A percentile compares a stretch with the other conserved stretches of the same genome.
These are phyloP conservation scores for Galemys pyrenaicus DNA, from an alignment of 2,113 vertebrate genomes.

Conservation along the genomic window DNA sequence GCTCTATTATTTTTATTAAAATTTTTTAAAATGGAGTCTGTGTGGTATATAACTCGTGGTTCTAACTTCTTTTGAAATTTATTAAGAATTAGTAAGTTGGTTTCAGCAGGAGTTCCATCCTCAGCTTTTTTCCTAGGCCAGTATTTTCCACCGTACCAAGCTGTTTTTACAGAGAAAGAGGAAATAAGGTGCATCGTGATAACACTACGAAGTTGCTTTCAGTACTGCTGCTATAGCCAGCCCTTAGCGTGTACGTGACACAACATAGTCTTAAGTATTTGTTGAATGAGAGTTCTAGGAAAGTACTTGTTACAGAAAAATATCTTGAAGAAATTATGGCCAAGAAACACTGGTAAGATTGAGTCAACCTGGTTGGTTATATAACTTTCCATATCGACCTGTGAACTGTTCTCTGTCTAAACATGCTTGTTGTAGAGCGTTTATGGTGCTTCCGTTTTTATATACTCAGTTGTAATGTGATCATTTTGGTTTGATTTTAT, in stretches of 20 bases:
- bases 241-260: neutral
- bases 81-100: neutral
- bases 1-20: constrained; percentile 21
- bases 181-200: neutral
- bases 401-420: neutral
- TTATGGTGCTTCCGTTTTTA: neutral
- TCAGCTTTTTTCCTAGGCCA: neutral
- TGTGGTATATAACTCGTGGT: neutral
- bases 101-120: neutral
- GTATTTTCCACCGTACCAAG: neutral
- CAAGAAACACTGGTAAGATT: neutral
- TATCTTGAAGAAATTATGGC: neutral
- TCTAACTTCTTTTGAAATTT: constrained; percentile 21
- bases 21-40: neutral
- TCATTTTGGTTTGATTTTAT: constrained; percentile 14
- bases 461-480: neutral
- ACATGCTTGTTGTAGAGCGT: neutral
- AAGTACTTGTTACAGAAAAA: neutral
- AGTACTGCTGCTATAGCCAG: neutral
- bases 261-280: neutral
- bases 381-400: neutral
- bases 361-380: neutral
- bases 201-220: neutral
- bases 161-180: neutral
- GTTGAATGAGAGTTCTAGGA: neutral